A percentile compares a stretch with the other conserved stretches of the same genome.
Evolutionary conservation across 2,113 vertebrate genomes (phyloP).

Genomic region (Australoheros scitulus): DNA sequence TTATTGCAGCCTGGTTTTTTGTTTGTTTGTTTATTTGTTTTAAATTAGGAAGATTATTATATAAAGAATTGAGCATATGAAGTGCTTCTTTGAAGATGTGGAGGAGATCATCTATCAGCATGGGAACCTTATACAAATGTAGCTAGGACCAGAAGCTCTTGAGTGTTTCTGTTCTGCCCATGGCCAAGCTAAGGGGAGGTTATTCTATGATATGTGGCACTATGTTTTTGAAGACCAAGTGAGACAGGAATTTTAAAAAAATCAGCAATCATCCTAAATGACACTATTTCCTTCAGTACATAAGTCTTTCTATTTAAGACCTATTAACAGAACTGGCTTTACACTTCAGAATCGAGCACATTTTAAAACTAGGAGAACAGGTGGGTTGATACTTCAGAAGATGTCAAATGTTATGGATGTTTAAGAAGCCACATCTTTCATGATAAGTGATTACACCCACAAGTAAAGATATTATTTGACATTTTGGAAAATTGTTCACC

Average conservation of each 20-base stretch:
- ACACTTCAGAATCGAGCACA: neutral
- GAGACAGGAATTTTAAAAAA: neutral
- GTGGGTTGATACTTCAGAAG: neutral
- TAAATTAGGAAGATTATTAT: conserved; percentile 32
- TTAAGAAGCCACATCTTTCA: neutral
- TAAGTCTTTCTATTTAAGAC: neutral
- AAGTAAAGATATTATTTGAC: neutral
- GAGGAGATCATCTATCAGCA: conserved; percentile 42
- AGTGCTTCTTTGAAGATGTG: conserved; percentile 42
- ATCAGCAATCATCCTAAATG: neutral
- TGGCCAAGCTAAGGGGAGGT: conserved; percentile 11
- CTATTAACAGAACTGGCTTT: neutral
- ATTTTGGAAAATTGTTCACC: neutral
- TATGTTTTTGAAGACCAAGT: neutral
- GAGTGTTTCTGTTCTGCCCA: neutral
- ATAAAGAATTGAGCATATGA: conserved; percentile 13
- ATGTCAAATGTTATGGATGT: neutral
- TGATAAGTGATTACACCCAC: neutral
- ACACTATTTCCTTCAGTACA: neutral
- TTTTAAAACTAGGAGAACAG: neutral
- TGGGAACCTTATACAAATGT: conserved; percentile 33
- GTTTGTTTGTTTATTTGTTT: neutral
- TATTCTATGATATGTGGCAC: neutral
- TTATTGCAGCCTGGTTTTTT: conserved; percentile 35
- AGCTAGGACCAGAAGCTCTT: conserved; percentile 21